phyloP scores from a whole-genome alignment of 2,888 invertebrate species.

The Dolichomitus sp. region DNA sequence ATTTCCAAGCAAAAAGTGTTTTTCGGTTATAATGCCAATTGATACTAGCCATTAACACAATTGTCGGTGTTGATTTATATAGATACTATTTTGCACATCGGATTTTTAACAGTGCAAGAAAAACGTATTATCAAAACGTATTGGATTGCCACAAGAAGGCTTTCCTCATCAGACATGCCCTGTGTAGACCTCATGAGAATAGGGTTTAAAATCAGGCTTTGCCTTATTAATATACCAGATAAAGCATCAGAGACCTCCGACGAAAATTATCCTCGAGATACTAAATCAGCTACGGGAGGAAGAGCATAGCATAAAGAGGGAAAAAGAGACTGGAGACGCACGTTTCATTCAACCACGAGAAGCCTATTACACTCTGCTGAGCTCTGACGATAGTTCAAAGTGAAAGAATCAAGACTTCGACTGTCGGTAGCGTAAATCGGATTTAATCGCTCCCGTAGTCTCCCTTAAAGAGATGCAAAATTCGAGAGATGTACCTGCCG shows the following conservation, averaged over 20 bases:
- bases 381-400: constrained; percentile 65
- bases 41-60: too few species aligned
- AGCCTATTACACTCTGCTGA: constrained; percentile 62
- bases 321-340: constrained; percentile 2
- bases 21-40: too few species aligned
- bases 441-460: constrained; percentile 53
- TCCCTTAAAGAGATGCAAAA: constrained; percentile 26
- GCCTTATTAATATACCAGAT: constrained; percentile 15
- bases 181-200: neutral
- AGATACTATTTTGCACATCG: too few species aligned
- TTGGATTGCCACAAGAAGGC: neutral
- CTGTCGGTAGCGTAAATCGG: constrained; percentile 54
- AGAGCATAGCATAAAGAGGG: neutral
- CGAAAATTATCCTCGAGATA: neutral
- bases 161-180: neutral
- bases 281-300: neutral
- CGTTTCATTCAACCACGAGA: constrained; percentile 28
- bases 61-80: too few species aligned
- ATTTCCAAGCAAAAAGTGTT: too few species aligned
- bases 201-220: neutral
- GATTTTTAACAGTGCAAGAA: too few species aligned
- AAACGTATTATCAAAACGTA: too few species aligned
- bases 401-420: constrained; percentile 64
- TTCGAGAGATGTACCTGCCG: constrained; percentile 8
- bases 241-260: neutral